phyloP scores from a whole-genome alignment of 2,113 vertebrate species.

The Turdus rufiventris region DNA sequence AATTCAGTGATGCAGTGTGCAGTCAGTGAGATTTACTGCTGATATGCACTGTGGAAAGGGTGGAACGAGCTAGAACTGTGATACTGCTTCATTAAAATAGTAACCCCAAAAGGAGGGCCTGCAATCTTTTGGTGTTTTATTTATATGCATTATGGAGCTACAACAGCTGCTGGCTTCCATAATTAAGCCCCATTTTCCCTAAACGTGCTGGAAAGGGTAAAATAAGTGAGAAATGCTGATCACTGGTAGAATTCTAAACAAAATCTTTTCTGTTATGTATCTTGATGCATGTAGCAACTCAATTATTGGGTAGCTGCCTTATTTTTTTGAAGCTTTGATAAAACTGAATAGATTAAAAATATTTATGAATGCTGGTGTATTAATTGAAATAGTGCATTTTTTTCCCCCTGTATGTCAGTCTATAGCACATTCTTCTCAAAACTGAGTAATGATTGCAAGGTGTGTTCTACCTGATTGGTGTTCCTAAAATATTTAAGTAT shows the following conservation, averaged over 20 bases:
- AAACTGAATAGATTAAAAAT: background rate
- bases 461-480: background rate
- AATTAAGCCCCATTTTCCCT: constrained; percentile 22
- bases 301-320: background rate
- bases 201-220: background rate
- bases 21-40: background rate
- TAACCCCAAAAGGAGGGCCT: background rate
- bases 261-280: background rate
- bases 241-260: background rate
- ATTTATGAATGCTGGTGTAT: background rate
- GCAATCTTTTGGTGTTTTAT: background rate
- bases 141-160: background rate
- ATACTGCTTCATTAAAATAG: background rate
- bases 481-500: background rate
- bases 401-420: background rate
- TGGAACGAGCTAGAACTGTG: background rate
- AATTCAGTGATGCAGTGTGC: background rate
- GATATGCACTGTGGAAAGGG: background rate
- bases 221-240: background rate
- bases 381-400: background rate
- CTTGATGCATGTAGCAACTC: background rate
- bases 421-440: background rate
- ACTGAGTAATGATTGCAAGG: background rate
- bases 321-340: background rate
- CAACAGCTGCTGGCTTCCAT: constrained; percentile 19